Evolutionary conservation across 2,113 vertebrate genomes (phyloP).

Genomic region (Myocastor coypus): DNA sequence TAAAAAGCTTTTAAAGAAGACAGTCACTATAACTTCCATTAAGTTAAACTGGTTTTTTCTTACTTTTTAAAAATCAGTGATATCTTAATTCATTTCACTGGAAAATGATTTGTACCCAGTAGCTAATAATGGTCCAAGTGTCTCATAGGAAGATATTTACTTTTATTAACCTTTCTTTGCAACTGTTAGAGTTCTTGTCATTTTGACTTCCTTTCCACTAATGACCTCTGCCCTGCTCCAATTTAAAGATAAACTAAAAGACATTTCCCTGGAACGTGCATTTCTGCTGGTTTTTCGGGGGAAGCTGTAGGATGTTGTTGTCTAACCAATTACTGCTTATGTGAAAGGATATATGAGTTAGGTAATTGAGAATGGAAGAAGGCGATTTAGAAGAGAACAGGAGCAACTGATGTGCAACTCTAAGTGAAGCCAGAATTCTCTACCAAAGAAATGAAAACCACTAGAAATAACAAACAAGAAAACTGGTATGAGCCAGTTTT

Average conservation of each 20-base stretch:
- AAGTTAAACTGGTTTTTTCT: not conserved
- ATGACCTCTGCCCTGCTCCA: conserved; percentile 80
- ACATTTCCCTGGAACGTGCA: conserved; percentile 59
- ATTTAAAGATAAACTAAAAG: conserved; percentile 80
- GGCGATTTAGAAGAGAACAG: not conserved
- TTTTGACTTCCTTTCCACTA: conserved; percentile 75
- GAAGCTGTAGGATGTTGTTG: not conserved
- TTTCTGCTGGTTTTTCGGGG: conserved; percentile 48
- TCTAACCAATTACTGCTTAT: not conserved
- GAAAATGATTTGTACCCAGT: conserved; percentile 12
- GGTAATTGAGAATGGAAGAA: not conserved
- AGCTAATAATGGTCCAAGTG: conserved; percentile 65
- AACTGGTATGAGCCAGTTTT: not conserved
- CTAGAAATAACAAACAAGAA: conserved; percentile 31
- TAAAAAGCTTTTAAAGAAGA: conserved; percentile 39
- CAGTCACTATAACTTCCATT: not conserved
- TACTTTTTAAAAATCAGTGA: conserved; percentile 12
- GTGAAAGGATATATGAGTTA: conserved; percentile 23
- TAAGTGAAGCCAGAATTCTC: not conserved
- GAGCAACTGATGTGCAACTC: not conserved
- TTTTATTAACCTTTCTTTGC: conserved; percentile 75
- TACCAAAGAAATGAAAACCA: conserved; percentile 20
- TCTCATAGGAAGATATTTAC: conserved; percentile 72
- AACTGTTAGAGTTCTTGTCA: conserved; percentile 64
- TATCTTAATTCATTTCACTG: conserved; percentile 56